A percentile compares a stretch with the other conserved stretches of the same genome.
phyloP scores from a whole-genome alignment of 2,888 invertebrate species.

The Ariolimax columbianus region DNA sequence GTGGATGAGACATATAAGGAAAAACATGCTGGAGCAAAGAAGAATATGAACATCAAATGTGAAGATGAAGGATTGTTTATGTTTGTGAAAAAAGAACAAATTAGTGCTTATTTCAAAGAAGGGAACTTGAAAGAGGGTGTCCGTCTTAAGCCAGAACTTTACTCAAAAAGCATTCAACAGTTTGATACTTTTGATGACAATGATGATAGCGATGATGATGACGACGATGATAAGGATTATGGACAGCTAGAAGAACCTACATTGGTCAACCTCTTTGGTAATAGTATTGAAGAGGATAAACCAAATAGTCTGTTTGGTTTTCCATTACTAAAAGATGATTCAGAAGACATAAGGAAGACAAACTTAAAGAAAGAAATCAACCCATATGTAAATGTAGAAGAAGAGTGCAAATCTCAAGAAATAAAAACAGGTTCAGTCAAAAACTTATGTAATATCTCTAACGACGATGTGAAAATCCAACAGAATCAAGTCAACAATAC shows the following conservation, averaged over 20 bases:
- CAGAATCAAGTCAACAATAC: background rate
- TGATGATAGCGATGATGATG: conserved; percentile 42
- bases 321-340: conserved; percentile 60
- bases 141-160: background rate
- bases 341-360: background rate
- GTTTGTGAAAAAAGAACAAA: background rate
- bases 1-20: too few relatives aligned
- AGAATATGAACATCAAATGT: background rate
- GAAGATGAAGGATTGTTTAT: conserved; percentile 32
- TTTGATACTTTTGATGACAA: conserved; percentile 38
- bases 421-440: background rate
- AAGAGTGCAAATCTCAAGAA: too few relatives aligned
- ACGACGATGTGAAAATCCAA: background rate
- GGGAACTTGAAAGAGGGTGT: background rate
- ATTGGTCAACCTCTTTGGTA: conserved; percentile 43
- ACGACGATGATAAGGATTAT: conserved; percentile 51
- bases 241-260: conserved; percentile 48
- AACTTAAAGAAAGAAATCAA: background rate
- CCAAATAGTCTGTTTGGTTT: conserved; percentile 69
- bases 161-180: background rate
- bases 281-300: conserved; percentile 59
- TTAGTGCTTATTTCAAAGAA: background rate
- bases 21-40: too few relatives aligned
- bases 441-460: background rate
- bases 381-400: too few relatives aligned